Base-by-base conservation (phyloP, 2,888 invertebrate genomes). In the Drosophila yooni region DNA sequence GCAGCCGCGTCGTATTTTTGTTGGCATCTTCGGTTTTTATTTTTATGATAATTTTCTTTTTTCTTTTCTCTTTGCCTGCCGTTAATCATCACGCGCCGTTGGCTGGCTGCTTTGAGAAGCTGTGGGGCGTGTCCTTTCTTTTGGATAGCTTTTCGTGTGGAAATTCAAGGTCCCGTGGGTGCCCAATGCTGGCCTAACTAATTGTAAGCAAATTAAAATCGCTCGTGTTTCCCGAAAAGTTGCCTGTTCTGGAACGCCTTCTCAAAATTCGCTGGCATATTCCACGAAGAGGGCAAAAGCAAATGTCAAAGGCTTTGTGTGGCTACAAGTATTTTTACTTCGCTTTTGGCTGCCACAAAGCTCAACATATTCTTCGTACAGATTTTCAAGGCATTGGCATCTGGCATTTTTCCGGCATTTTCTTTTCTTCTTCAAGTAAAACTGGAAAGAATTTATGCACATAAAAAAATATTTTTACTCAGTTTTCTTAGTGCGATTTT, bases 181-280 rank as follows among this genome's bases (percentile, higher is more conserved):
- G 46, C 62, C 21, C 38, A 70, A 52, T 57, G 56, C 52, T 54
- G 54, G 43, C 8, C 67, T 21, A 68, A 62, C 80, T 79, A 82
- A 84, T 81, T 82, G 82, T 84, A 72, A 81, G 69, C 65, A 76
- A 80, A 83, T 84, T 64, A 82, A 79, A 82, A 79, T 83, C 67
- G 64, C 50, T 70, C 66, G 58, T 74, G 78, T 73, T 68, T 57
- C 27, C n/a, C 25, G 25, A 50, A 51, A 38, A 58, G 70, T 58
- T 51, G 51, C 29, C 40, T 50, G 15, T 25, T 38, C 43, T 46
- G 50, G 31, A 40, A 11, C 53, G 33, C 43, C 48, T 18, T 31
- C 33, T 13, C 51, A 1, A 29, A 53, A 38, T 46, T 25, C 46
- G 25, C 58, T 38, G 50, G 73, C 48, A 68, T 29, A 36, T n/a